These are phyloP conservation scores for Acleris sparsana DNA, from an alignment of 2,888 invertebrate species.

Conservation along the genomic window DNA sequence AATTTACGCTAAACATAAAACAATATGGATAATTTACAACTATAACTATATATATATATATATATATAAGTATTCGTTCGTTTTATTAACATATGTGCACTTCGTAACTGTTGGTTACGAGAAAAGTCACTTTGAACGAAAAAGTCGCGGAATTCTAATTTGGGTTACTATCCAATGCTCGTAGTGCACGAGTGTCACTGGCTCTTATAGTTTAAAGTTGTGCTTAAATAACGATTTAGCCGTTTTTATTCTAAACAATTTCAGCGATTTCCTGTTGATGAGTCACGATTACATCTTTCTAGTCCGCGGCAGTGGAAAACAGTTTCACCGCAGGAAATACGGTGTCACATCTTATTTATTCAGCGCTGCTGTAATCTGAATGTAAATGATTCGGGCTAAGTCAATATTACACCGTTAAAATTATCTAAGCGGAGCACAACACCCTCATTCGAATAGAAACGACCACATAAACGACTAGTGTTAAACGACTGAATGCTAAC, in stretches of 20 bases:
- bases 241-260: background rate
- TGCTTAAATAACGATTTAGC: background rate
- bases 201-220: too few relatives aligned
- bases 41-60: too few relatives aligned
- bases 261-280: slow-evolving; percentile 19
- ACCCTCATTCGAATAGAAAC: slow-evolving; percentile 61
- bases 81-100: too few relatives aligned
- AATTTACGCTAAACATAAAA: too few relatives aligned
- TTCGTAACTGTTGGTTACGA: too few relatives aligned
- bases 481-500: slow-evolving; percentile 53
- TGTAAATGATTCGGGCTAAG: slow-evolving; percentile 62
- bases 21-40: too few relatives aligned
- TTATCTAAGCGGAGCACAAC: slow-evolving; percentile 53
- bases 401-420: slow-evolving; percentile 62
- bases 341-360: slow-evolving; percentile 73
- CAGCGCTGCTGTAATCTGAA: slow-evolving; percentile 70
- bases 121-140: too few relatives aligned
- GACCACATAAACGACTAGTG: slow-evolving; percentile 63
- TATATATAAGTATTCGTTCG: too few relatives aligned
- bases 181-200: too few relatives aligned
- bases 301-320: slow-evolving; percentile 39
- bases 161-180: too few relatives aligned
- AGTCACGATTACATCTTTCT: slow-evolving; percentile 12
- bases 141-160: too few relatives aligned
- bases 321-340: slow-evolving; percentile 66